Conservation (phyloP, 1,140 invertebrate genomes). For the Spodoptera litura region DNA sequence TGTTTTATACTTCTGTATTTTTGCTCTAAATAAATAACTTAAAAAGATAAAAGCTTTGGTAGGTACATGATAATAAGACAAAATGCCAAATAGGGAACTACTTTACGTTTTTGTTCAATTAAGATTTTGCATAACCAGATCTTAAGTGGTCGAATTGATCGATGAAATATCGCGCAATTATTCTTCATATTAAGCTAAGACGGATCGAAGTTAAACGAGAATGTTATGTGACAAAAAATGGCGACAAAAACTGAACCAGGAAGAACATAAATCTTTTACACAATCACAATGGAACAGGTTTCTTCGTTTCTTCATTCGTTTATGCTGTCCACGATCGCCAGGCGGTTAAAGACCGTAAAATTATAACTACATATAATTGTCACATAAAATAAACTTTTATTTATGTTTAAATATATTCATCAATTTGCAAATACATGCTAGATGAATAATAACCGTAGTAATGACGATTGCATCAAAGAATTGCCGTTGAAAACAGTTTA, state of each 20-base stretch:
- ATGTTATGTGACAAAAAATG: conserved; percentile 14
- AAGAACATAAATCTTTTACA: conserved; percentile 23
- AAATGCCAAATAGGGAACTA: too few species aligned
- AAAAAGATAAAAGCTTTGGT: too few species aligned
- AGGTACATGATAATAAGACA: too few species aligned
- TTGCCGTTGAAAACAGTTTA: too few species aligned
- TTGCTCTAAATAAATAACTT: too few species aligned
- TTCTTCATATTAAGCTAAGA: too few species aligned
- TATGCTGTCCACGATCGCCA: conserved; percentile 20
- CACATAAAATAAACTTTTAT: conserved; percentile 33
- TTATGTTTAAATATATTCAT: conserved; percentile 12
- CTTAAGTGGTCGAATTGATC: too few species aligned
- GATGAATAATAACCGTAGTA: background rate
- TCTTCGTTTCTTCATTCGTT: background rate
- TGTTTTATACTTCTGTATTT: too few species aligned
- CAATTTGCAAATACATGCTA: conserved; percentile 32
- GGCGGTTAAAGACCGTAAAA: conserved; percentile 19
- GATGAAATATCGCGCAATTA: too few species aligned
- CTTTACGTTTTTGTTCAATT: too few species aligned
- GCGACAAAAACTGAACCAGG: conserved; percentile 7
- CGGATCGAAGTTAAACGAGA: background rate
- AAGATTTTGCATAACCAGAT: too few species aligned
- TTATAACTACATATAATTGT: conserved; percentile 31
- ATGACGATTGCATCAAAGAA: background rate
- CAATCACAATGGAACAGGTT: conserved; percentile 12